phyloP scores from a whole-genome alignment of 1,140 invertebrate species.

The Leucophenga varia region DNA sequence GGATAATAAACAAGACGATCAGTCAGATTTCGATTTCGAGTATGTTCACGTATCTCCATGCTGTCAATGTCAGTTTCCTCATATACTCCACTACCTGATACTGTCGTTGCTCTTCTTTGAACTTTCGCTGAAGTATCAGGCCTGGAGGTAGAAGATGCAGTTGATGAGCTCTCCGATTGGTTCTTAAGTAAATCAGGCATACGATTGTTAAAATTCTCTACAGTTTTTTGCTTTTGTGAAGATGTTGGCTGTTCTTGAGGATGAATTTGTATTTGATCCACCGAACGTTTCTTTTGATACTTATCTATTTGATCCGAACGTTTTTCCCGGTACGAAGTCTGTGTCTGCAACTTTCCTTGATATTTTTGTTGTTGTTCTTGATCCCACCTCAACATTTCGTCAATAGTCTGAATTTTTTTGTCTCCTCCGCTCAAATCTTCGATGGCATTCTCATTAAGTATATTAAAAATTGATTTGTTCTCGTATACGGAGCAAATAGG shows the following conservation, averaged over 20 bases:
- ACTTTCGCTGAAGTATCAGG: not conserved
- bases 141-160: not conserved
- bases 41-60: constrained; percentile 15
- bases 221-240: not conserved
- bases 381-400: constrained; percentile 38
- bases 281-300: no score
- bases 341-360: not conserved
- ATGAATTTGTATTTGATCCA: not conserved
- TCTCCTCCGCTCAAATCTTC: constrained; percentile 1
- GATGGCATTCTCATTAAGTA: constrained; percentile 2
- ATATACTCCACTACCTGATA: no score
- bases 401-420: constrained; percentile 17
- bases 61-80: constrained; percentile 22
- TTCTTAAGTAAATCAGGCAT: constrained; percentile 39
- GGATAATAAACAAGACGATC: constrained; percentile 49
- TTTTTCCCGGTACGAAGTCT: not conserved
- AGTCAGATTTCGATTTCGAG: constrained; percentile 26
- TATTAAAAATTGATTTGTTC: constrained; percentile 50
- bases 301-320: no score
- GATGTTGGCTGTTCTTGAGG: not conserved
- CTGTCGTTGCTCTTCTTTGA: no score
- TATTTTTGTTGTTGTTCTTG: constrained; percentile 10
- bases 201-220: constrained; percentile 1
- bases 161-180: constrained; percentile 4
- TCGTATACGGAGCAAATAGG: constrained; percentile 53